A percentile compares a stretch with the other conserved stretches of the same genome.
These are phyloP conservation scores for Cheilosia impressa DNA, from an alignment of 2,888 invertebrate species.

Conservation along the genomic window DNA sequence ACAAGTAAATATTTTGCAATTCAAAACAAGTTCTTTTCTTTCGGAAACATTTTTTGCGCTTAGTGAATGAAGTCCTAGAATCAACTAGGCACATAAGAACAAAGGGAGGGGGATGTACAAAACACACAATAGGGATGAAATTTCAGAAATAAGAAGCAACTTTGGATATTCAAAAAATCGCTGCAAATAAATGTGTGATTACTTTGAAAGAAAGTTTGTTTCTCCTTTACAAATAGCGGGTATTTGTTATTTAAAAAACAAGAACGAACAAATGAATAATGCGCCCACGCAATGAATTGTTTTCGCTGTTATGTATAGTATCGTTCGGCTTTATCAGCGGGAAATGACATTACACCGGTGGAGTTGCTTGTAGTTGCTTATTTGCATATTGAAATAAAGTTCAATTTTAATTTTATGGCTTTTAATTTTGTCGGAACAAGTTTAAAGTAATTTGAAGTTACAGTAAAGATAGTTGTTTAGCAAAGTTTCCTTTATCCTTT, in stretches of 20 bases:
- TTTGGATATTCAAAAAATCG: slow-evolving; percentile 12
- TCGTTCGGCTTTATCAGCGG: too few species aligned
- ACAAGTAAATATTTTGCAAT: slow-evolving; percentile 31
- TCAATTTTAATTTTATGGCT: too few species aligned
- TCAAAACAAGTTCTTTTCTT: background rate
- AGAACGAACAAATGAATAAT: background rate
- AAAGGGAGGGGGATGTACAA: background rate
- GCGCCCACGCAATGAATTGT: too few species aligned
- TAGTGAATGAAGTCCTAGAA: background rate
- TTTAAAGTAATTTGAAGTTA: too few species aligned
- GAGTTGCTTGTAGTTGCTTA: too few species aligned
- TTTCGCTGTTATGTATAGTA: too few species aligned
- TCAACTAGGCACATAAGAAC: background rate
- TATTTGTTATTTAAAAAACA: background rate
- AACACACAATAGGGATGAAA: slow-evolving; percentile 3
- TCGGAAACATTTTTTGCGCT: background rate
- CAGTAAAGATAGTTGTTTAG: too few species aligned
- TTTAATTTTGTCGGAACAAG: too few species aligned
- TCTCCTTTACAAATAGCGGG: background rate
- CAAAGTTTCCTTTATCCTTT: too few species aligned
- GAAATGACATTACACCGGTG: too few species aligned
- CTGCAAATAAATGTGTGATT: slow-evolving; percentile 23
- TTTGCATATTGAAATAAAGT: too few species aligned
- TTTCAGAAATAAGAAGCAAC: background rate
- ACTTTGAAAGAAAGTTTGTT: slow-evolving; percentile 3